Base-by-base conservation (phyloP, 2,888 invertebrate genomes). In the Melitaea athalia region DNA sequence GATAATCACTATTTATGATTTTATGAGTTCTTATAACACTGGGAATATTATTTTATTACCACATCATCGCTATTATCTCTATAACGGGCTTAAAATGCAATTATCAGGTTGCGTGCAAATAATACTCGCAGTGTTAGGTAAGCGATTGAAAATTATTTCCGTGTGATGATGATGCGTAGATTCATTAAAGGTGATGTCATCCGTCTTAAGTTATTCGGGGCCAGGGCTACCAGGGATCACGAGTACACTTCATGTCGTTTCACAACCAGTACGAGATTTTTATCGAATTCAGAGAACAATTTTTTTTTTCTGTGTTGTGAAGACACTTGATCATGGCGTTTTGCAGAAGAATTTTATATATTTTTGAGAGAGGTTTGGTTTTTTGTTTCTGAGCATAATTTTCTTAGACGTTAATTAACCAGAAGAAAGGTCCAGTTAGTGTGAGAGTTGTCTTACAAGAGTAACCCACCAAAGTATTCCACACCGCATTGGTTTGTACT, bases 171-270 rank as follows among this genome's bases (percentile, higher is more conserved):
- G 82, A 84, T 82, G 80, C 70, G 75, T 78, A 76, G 74, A 55
- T 75, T 69, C 72, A 72, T 75, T 74, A 74, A 81, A 74, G 81
- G 81, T 88, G 88, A 88, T 84, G 82, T 88, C 86, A 75, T 70
- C 33, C 63, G 31, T 60, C 64, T 64, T 61, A 50, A 59, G 43
- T 60, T 55, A 66, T 66, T 57, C 15, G 68, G 68, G 66, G 70
- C 45, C 64, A 42, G 6, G 47, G 47, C 59, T 64, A 55, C 43
- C 57, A 57, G 47, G 17, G 53, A 55, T 61, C 64, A 63, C 45
- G 15, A 52, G 5, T 15, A 38, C 10, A 10, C 42, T 57, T 42
- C 3, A 38, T 8, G 3, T n/a, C 12, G 38, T 57, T n/a, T 42
- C 15, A 33, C 10, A 57, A 57, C 57, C 57, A 10, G 42, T 57